Percentiles rank a stretch among this genome's conserved stretches.
phyloP scores from a whole-genome alignment of 1,140 invertebrate species.

The Drosophila lacertosa region DNA sequence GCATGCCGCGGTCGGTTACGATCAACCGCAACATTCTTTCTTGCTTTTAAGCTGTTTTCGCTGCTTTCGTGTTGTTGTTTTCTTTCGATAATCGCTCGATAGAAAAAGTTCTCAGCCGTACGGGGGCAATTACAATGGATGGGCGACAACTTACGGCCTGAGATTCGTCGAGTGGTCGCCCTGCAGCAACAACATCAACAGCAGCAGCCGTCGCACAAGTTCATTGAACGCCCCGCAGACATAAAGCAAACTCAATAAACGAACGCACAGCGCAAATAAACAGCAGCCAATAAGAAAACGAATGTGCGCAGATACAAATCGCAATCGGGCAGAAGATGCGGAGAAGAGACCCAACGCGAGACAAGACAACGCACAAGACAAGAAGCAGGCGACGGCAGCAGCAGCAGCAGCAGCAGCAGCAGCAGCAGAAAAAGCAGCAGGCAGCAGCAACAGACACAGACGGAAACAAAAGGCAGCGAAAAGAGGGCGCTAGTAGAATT shows the following conservation, averaged over 20 bases:
- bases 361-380: conserved; percentile 1
- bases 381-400: too few relatives aligned
- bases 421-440: too few relatives aligned
- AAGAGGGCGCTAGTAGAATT: conserved; percentile 6
- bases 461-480: conserved; percentile 18
- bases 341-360: conserved; percentile 19
- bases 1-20: too few relatives aligned
- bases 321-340: conserved; percentile 58
- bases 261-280: conserved; percentile 75
- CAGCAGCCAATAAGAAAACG: conserved; percentile 78
- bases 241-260: conserved; percentile 76
- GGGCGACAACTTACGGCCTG: conserved; percentile 27
- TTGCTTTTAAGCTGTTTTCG: conserved; percentile 13
- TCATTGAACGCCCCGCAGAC: conserved; percentile 74
- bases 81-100: conserved; percentile 42
- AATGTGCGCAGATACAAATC: conserved; percentile 71
- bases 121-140: conserved; percentile 26
- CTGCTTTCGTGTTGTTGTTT: conserved; percentile 20
- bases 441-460: conserved; percentile 9
- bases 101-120: conserved; percentile 11
- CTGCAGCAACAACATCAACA: conserved; percentile 13
- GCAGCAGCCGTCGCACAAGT: conserved; percentile 39
- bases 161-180: conserved; percentile 23
- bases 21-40: too few relatives aligned
- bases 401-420: conserved; percentile 7